Conservation (phyloP, 1,140 invertebrate species). For the Ectropis grisescens region DNA sequence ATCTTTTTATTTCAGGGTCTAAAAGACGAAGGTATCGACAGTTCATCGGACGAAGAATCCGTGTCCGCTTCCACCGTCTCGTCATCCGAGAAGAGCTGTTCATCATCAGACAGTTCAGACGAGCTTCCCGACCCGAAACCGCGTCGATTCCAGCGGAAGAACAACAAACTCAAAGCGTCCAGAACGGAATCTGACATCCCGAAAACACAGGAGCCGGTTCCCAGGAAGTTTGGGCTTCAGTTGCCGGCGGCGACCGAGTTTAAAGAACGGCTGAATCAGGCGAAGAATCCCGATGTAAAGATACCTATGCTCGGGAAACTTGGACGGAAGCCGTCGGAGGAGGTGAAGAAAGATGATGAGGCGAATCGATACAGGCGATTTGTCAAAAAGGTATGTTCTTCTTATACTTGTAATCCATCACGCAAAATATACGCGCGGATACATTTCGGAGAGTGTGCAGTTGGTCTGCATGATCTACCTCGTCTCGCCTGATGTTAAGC, state of each 20-base stretch:
- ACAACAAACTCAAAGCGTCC: constrained; percentile 57
- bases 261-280: constrained; percentile 45
- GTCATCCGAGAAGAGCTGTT: constrained; percentile 62
- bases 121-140: constrained; percentile 45
- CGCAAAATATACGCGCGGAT: too few relatives aligned
- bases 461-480: too few relatives aligned
- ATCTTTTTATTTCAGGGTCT: constrained; percentile 58
- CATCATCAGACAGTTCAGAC: constrained; percentile 60
- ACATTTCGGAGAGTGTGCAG: too few relatives aligned
- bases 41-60: constrained; percentile 64
- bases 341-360: constrained; percentile 37
- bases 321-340: constrained; percentile 40
- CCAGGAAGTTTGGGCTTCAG: constrained; percentile 13
- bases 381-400: too few relatives aligned
- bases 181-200: constrained; percentile 58
- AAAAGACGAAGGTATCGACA: constrained; percentile 66
- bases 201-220: constrained; percentile 20
- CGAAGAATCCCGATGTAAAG: constrained; percentile 42
- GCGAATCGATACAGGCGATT: constrained; percentile 29
- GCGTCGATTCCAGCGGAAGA: constrained; percentile 45
- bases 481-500: too few relatives aligned
- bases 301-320: constrained; percentile 44
- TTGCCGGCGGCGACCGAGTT: constrained; percentile 34
- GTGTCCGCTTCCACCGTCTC: constrained; percentile 53
- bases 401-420: too few relatives aligned